A percentile compares a stretch with the other conserved stretches of the same genome.
These are phyloP conservation scores for Grapholita molesta DNA, from an alignment of 1,140 invertebrate genomes.

Conservation along the genomic window DNA sequence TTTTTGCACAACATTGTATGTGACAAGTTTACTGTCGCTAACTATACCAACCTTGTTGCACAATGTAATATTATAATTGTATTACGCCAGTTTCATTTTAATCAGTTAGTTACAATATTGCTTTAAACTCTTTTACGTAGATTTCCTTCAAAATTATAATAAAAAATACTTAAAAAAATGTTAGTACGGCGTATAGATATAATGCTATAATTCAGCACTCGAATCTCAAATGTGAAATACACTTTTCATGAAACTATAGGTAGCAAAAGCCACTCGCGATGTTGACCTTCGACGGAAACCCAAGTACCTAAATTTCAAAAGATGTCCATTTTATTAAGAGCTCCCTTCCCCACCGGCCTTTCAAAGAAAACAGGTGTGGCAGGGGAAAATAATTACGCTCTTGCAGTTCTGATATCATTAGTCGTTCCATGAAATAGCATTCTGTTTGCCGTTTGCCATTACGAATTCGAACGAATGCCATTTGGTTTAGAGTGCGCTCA, in stretches of 20 bases:
- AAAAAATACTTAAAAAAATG: too few relatives aligned
- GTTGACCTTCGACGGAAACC: not conserved
- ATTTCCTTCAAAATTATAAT: too few relatives aligned
- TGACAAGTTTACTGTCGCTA: too few relatives aligned
- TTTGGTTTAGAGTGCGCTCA: not conserved
- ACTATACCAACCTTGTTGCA: too few relatives aligned
- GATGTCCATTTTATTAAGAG: not conserved
- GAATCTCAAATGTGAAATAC: not conserved
- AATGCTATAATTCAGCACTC: not conserved
- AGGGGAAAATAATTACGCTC: constrained; percentile 7
- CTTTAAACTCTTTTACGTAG: too few relatives aligned
- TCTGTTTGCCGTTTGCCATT: not conserved
- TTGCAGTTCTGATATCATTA: not conserved
- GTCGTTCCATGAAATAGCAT: not conserved
- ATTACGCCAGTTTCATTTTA: too few relatives aligned
- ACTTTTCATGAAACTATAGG: not conserved
- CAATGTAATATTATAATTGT: too few relatives aligned
- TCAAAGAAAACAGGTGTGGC: not conserved
- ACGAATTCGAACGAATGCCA: not conserved
- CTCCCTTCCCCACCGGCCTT: not conserved
- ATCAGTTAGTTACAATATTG: too few relatives aligned
- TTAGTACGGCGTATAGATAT: too few relatives aligned
- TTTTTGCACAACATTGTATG: too few relatives aligned
- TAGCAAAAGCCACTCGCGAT: not conserved
- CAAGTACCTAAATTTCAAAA: not conserved